Evolutionary conservation across 2,797 vertebrate genomes (phyloP), one percentile per base, ranked within the genome.

Genomic region (Phataginus tetradactyla): DNA sequence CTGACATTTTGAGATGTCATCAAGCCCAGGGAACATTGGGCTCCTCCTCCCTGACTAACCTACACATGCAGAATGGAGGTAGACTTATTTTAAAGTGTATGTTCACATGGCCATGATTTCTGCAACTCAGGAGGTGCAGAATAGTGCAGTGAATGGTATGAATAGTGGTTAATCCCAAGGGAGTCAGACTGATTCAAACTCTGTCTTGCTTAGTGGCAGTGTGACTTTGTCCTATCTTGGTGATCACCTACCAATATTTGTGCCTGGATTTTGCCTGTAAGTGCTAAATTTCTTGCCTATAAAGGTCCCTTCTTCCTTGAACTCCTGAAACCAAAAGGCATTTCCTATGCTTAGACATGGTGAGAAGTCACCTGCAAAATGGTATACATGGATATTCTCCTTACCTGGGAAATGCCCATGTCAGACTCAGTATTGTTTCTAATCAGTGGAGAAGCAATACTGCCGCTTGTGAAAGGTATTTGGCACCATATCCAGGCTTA

Each of bases 391-490:
- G 17, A 37, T 71, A 80, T 12, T 79, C 59, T 84, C 32, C 8
- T 89, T 68, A 34, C 25, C n/a, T 83, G 21, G 37, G 72, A 75
- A 75, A 86, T 51, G 25, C 55, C 49, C 37, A 5, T 45, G 68
- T 90, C 61, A 59, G 49, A 25, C 11, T 37, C 5, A 37, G 7
- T 32, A 55, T 90, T 91, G 64, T 84, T 86, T 94, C 63, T 39
- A 74, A 34, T 49, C 14, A 57, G 39, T 10, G 37, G 78, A 13
- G 9, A 90, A 86, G 21, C 81, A 71, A 29, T 69, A 37, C 3
- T 51, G 3, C 61, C 91, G 86, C 61, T 69, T n/a, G 51, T 84
- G 95, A 78, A 95, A 78, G 84, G 29, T 42, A 63, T 42, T 69
- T 93, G 94, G 71, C 75, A 69, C 5, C 14, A 0, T 81, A 9